A percentile compares a stretch with the other conserved stretches of the same genome.
Conservation (phyloP, 2,797 vertebrate genomes). For the Etheostoma nigrum region DNA sequence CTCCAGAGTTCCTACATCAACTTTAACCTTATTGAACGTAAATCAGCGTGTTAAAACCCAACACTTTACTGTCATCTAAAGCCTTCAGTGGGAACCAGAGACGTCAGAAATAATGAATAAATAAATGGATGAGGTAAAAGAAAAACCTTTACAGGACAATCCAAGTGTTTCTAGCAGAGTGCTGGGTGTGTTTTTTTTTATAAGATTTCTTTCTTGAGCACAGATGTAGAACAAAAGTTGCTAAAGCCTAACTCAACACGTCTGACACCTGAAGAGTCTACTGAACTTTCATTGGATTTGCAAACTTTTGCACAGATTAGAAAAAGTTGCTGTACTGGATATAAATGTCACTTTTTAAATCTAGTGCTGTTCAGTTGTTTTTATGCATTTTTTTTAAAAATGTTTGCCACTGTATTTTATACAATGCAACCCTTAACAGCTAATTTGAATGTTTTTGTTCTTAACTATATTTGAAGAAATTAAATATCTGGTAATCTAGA, state of each 20-base stretch:
- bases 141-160: not conserved
- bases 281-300: slow-evolving; percentile 80
- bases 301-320: slow-evolving; percentile 87
- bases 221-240: slow-evolving; percentile 68
- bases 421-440: slow-evolving; percentile 89
- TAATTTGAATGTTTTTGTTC: slow-evolving; percentile 90
- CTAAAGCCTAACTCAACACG: slow-evolving; percentile 53
- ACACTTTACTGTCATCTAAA: not conserved
- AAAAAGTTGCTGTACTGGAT: slow-evolving; percentile 83
- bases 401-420: slow-evolving; percentile 92
- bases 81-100: not conserved
- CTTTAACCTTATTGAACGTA: not conserved
- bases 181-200: slow-evolving; percentile 27
- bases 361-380: slow-evolving; percentile 87
- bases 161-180: slow-evolving; percentile 3
- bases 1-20: not conserved
- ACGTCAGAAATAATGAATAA: no score
- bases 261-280: slow-evolving; percentile 49
- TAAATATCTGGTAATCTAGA: slow-evolving; percentile 81
- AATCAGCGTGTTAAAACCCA: not conserved
- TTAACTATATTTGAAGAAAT: slow-evolving; percentile 81
- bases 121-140: not conserved
- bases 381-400: slow-evolving; percentile 86
- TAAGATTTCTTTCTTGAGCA: slow-evolving; percentile 56
- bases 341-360: slow-evolving; percentile 86